Percentiles rank a stretch among this genome's conserved stretches.
These are phyloP conservation scores for Oxyruncus cristatus DNA, from an alignment of 2,113 vertebrate genomes.

Conservation along the genomic window DNA sequence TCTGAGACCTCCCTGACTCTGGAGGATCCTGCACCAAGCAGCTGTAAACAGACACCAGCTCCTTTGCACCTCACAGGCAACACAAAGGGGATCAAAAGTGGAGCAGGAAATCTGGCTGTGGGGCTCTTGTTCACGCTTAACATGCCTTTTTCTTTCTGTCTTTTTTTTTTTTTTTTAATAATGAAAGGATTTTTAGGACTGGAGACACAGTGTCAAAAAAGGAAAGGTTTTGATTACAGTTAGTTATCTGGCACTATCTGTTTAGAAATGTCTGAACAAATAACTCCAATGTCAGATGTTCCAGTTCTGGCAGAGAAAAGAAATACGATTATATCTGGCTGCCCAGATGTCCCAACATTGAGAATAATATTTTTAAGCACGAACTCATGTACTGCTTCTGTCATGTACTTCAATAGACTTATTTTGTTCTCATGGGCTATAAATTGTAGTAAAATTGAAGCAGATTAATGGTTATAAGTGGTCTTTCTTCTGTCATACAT, in stretches of 20 bases:
- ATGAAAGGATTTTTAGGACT: background rate
- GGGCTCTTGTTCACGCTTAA: background rate
- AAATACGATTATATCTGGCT: slow-evolving; percentile 61
- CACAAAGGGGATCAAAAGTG: background rate
- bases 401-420: slow-evolving; percentile 46
- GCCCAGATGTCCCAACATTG: slow-evolving; percentile 45
- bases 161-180: background rate
- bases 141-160: background rate
- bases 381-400: slow-evolving; percentile 60
- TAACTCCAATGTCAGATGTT: slow-evolving; percentile 43
- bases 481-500: background rate
- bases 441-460: slow-evolving; percentile 50
- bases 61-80: background rate
- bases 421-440: slow-evolving; percentile 36
- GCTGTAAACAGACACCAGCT: background rate
- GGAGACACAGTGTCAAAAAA: slow-evolving; percentile 19
- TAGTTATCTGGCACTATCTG: slow-evolving; percentile 48
- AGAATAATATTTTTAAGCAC: slow-evolving; percentile 58
- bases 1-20: background rate
- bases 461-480: slow-evolving; percentile 34
- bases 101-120: background rate
- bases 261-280: slow-evolving; percentile 43
- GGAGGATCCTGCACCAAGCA: background rate
- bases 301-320: slow-evolving; percentile 40
- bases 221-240: slow-evolving; percentile 50